Evolutionary conservation across 2,888 invertebrate species (phyloP).

Genomic region (Drosophila kokeensis): DNA sequence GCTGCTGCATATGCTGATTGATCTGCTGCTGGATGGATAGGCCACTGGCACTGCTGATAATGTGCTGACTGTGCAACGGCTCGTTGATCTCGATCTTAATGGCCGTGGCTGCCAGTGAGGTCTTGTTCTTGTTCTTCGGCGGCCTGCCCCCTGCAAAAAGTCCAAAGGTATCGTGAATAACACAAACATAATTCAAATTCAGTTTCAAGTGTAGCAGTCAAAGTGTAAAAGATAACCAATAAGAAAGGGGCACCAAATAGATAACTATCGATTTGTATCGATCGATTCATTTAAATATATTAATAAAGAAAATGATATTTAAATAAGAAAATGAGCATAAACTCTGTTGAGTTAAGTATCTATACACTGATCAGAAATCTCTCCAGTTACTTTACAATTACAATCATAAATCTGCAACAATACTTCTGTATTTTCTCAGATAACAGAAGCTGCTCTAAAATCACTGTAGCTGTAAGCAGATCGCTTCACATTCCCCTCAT

Average conservation of each 20-base stretch:
- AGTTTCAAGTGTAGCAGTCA: not conserved
- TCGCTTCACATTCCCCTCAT: not conserved
- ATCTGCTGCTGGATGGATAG: conserved; percentile 83
- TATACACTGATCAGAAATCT: not conserved
- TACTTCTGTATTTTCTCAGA: not conserved
- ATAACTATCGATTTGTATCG: not conserved
- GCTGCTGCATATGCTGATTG: conserved; percentile 82
- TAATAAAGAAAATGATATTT: not conserved
- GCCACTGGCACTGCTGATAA: conserved; percentile 83
- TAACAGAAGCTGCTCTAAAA: not conserved
- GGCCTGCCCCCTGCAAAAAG: conserved; percentile 82
- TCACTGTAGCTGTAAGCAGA: not conserved
- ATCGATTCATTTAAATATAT: not conserved
- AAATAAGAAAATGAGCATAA: not conserved
- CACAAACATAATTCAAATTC: not conserved
- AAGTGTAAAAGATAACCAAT: not conserved
- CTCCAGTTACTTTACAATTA: not conserved
- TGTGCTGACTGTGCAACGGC: conserved; percentile 82
- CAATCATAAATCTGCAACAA: not conserved
- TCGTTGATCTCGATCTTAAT: conserved; percentile 84
- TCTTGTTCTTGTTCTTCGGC: conserved; percentile 84
- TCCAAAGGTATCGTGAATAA: not conserved
- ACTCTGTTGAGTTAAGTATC: not conserved
- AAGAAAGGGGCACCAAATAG: not conserved
- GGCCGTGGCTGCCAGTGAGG: conserved; percentile 75